phyloP scores from a whole-genome alignment of 35 echinoderm and acorn worm species.

The Holothuria glaberrima region DNA sequence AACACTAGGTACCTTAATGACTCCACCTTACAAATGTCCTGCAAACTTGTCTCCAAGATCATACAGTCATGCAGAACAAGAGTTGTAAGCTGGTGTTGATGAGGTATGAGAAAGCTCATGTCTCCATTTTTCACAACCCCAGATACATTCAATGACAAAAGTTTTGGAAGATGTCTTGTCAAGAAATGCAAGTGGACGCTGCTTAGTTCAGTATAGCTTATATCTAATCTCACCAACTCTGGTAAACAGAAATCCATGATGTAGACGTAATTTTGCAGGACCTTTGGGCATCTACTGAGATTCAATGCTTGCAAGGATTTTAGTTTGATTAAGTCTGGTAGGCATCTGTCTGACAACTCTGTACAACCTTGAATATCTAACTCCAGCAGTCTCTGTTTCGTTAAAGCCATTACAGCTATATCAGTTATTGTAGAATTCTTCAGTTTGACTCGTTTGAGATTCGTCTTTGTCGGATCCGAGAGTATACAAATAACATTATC shows the following conservation, averaged over 20 bases:
- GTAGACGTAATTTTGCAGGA: constrained; percentile 37
- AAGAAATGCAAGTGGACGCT: constrained; percentile 73
- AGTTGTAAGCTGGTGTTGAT: constrained; percentile 63
- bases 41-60: constrained; percentile 62
- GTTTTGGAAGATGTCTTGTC: constrained; percentile 53
- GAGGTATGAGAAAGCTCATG: constrained; percentile 68
- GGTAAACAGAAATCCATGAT: constrained; percentile 72
- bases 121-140: constrained; percentile 85
- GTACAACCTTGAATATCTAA: constrained; percentile 74
- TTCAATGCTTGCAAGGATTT: constrained; percentile 67
- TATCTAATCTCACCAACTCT: constrained; percentile 73
- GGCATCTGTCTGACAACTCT: constrained; percentile 48
- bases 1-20: constrained; percentile 79
- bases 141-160: constrained; percentile 81
- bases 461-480: constrained; percentile 64
- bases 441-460: constrained; percentile 71
- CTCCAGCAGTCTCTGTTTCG: constrained; percentile 75
- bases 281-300: constrained; percentile 48
- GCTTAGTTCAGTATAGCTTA: constrained; percentile 76
- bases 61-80: constrained; percentile 92
- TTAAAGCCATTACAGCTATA: constrained; percentile 52
- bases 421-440: constrained; percentile 60
- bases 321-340: constrained; percentile 62
- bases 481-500: constrained; percentile 69
- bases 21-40: constrained; percentile 64